Evolutionary conservation across 2,888 invertebrate species (phyloP).

Genomic region (Diaphora mendica): DNA sequence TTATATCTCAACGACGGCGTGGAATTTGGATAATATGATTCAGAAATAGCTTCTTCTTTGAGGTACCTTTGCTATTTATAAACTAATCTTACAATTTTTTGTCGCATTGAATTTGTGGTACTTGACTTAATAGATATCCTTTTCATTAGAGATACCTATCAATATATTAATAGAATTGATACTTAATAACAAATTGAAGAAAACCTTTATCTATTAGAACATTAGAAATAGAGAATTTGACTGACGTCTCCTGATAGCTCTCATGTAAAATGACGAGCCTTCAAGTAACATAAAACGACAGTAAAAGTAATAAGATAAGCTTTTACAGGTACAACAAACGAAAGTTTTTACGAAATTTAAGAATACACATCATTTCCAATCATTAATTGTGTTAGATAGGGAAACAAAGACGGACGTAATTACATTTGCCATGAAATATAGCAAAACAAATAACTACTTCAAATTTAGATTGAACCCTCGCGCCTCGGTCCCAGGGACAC

Average conservation of each 20-base stretch:
- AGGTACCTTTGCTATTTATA: neutral
- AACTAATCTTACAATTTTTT: neutral
- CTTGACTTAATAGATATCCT: neutral
- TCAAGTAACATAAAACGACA: neutral
- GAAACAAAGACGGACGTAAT: conserved; percentile 48
- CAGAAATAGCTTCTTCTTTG: neutral
- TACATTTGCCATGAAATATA: conserved; percentile 50
- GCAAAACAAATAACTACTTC: conserved; percentile 60
- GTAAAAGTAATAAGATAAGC: conserved; percentile 6
- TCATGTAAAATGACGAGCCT: neutral
- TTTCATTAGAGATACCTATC: neutral
- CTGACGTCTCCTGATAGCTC: neutral
- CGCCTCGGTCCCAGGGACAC: conserved; percentile 49
- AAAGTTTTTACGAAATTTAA: conserved; percentile 2
- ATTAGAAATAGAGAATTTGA: neutral
- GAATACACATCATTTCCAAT: conserved; percentile 39
- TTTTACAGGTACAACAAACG: neutral
- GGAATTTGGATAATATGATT: neutral
- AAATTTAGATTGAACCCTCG: conserved; percentile 68
- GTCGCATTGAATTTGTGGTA: neutral
- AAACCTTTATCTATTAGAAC: neutral
- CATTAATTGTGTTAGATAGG: conserved; percentile 46
- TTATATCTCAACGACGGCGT: neutral
- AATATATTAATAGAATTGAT: too few species aligned
- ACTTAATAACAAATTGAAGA: neutral